phyloP scores from a whole-genome alignment of 2,797 vertebrate genomes.

The Erpetoichthys calabaricus region DNA sequence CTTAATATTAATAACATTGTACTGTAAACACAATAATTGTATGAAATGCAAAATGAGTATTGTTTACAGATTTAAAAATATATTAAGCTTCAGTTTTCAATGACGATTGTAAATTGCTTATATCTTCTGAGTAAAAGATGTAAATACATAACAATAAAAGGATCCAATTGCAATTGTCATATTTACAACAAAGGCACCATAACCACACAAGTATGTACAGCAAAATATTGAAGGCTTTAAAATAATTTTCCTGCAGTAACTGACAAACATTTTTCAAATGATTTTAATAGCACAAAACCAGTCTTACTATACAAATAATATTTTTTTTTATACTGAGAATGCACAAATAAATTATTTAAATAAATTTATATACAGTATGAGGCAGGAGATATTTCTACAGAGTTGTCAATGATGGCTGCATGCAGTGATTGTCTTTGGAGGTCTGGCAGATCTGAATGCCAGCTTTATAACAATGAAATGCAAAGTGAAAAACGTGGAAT shows the following conservation, averaged over 20 bases:
- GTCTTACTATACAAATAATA: conserved; percentile 44
- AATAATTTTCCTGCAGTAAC: conserved; percentile 18
- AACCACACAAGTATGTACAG: no score
- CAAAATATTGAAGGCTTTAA: background rate
- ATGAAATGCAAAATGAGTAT: no score
- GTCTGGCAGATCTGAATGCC: conserved; percentile 21
- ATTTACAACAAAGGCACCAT: no score
- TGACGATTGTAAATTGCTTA: no score
- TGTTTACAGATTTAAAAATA: no score
- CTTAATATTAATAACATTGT: no score
- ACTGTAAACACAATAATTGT: no score
- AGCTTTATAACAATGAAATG: conserved; percentile 29
- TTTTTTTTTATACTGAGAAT: conserved; percentile 43
- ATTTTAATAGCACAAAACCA: conserved; percentile 51
- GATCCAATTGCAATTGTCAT: no score
- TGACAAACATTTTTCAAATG: conserved; percentile 22
- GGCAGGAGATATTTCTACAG: conserved; percentile 31
- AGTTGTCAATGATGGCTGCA: conserved; percentile 37
- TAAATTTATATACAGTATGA: conserved; percentile 57
- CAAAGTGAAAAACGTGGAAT: conserved; percentile 37
- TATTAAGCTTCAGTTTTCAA: no score
- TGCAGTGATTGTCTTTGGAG: conserved; percentile 33
- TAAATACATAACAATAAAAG: no score
- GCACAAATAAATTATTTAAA: conserved; percentile 63
- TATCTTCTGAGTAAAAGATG: no score